Evolutionary conservation across 2,113 vertebrate species (phyloP).

Genomic region (Urocynchramus pylzowi): DNA sequence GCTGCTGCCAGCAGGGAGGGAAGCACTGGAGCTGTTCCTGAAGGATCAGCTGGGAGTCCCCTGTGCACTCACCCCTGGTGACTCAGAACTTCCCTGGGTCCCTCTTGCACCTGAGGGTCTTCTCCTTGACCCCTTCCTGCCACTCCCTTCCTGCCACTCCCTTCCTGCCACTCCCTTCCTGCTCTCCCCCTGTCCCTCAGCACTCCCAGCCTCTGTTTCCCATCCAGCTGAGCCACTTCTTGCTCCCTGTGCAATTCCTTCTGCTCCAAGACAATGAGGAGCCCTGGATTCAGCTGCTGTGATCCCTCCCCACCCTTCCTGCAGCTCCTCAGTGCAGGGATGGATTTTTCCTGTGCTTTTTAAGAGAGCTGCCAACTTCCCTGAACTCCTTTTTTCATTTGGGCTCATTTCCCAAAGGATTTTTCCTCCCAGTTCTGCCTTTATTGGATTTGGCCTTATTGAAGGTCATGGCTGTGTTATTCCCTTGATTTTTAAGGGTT

Average conservation of each 20-base stretch:
- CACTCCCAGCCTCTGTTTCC: background rate
- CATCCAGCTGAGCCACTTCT: background rate
- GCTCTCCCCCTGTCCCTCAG: background rate
- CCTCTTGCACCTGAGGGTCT: background rate
- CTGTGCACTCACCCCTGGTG: rapidly evolving
- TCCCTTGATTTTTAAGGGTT: background rate
- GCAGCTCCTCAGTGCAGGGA: background rate
- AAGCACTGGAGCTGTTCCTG: background rate
- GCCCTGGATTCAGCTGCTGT: background rate
- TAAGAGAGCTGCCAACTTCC: background rate
- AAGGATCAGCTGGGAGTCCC: background rate
- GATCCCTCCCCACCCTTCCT: background rate
- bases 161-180: too few relatives aligned
- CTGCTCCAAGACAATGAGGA: background rate
- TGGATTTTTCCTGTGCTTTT: background rate
- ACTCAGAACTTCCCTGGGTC: background rate
- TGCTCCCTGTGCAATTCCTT: background rate
- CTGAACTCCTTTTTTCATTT: background rate
- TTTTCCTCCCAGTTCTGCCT: background rate
- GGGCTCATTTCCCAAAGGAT: background rate
- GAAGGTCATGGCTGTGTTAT: background rate
- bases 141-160: background rate
- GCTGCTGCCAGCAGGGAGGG: background rate
- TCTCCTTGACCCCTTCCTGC: background rate
- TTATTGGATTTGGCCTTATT: background rate